phyloP scores from a whole-genome alignment of 2,113 vertebrate species.

The Nesospiza acunhae region DNA sequence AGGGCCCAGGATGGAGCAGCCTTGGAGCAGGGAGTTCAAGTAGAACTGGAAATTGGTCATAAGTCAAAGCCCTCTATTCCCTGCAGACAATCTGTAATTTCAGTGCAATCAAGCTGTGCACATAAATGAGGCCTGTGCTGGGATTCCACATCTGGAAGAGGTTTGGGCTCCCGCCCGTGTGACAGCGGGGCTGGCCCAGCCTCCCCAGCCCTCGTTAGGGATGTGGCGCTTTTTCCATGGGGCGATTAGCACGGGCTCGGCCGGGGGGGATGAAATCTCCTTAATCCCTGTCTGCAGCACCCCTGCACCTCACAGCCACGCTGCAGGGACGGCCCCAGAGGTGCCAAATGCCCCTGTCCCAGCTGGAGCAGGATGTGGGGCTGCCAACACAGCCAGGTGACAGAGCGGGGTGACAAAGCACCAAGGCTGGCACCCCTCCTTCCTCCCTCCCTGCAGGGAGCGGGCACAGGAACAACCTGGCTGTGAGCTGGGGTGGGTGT shows the following conservation, averaged over 20 bases:
- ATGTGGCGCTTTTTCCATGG: constrained; percentile 24
- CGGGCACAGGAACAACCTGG: neutral
- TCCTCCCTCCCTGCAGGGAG: neutral
- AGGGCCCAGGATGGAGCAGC: neutral
- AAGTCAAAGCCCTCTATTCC: constrained; percentile 63
- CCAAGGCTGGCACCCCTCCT: neutral
- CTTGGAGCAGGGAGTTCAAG: constrained; percentile 37
- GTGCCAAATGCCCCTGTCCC: neutral
- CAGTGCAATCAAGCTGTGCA: constrained; percentile 64
- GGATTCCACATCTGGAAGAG: constrained; percentile 74
- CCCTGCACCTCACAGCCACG: neutral
- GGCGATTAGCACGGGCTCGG: constrained; percentile 37
- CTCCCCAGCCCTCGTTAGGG: constrained; percentile 29
- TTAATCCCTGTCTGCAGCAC: neutral
- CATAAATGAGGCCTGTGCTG: constrained; percentile 62
- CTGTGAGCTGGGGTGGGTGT: rapidly evolving
- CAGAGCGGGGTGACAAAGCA: rapidly evolving
- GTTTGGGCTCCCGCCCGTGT: constrained; percentile 63
- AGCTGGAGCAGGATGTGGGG: neutral
- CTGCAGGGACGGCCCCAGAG: rapidly evolving
- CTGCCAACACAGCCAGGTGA: rapidly evolving
- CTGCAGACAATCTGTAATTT: constrained; percentile 69
- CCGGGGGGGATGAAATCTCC: neutral
- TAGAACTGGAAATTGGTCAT: constrained; percentile 66
- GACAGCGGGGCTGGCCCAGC: constrained; percentile 36